Conservation (phyloP, 1,140 invertebrate species). For the Hyphantria cunea region DNA sequence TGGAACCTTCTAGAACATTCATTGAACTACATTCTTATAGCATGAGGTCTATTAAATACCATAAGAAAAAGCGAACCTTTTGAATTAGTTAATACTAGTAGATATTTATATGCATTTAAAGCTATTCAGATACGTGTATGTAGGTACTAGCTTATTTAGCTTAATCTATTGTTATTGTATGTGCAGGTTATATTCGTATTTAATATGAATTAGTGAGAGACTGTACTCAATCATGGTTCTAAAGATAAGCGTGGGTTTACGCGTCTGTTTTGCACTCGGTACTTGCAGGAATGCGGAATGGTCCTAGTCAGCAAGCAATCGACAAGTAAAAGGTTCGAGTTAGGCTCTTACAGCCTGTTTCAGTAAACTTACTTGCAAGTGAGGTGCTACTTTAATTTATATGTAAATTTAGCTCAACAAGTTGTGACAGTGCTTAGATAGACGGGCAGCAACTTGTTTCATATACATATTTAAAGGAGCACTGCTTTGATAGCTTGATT, state of each 20-base stretch:
- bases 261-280: constrained; percentile 2
- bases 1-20: too few relatives aligned
- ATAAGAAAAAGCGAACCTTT: too few relatives aligned
- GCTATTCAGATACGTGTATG: too few relatives aligned
- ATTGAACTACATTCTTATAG: too few relatives aligned
- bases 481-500: too few relatives aligned
- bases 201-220: not conserved
- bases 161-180: too few relatives aligned
- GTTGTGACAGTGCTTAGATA: constrained; percentile 6
- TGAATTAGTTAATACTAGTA: too few relatives aligned
- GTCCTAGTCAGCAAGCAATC: constrained; percentile 36
- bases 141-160: too few relatives aligned
- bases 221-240: not conserved
- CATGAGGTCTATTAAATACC: too few relatives aligned
- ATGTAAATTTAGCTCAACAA: constrained; percentile 27
- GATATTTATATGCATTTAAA: too few relatives aligned
- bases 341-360: constrained; percentile 15
- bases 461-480: too few relatives aligned
- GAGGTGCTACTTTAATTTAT: constrained; percentile 35
- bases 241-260: constrained; percentile 17
- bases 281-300: constrained; percentile 46
- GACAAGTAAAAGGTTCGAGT: constrained; percentile 45
- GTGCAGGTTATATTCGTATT: too few relatives aligned
- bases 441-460: not conserved
- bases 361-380: constrained; percentile 13